Evolutionary conservation across 2,113 vertebrate species (phyloP), one percentile per base, ranked within the genome.

Genomic region (Micronycteris hirsuta): DNA sequence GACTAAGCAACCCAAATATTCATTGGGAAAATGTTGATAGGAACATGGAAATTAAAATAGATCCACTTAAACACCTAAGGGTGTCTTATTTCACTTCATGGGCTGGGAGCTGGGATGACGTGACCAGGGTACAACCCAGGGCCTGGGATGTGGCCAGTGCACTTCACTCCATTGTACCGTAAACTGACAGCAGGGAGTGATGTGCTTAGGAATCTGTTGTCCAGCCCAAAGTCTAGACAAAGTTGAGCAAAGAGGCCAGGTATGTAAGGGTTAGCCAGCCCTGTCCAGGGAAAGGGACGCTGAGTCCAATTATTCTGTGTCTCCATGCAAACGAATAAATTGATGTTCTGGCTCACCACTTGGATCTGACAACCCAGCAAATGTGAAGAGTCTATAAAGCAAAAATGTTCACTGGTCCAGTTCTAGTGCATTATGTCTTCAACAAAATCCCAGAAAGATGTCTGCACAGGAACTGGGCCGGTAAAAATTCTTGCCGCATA

Each of bases 1-100:
- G 49, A 73, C 82, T 56, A 93, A 89, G 22, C 63, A 78, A 88
- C 14, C 1, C 45, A 80, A 68, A 87, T 52, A 56, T 28, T 73
- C n/a, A 61, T 5, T 74, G 52, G 83, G n/a, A 63, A 97, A 93
- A 71, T 81, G 52, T 86, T 89, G n/a, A 58, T 71, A 74, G 86
- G 52, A 93, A 76, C n/a, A 47, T 86, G 74, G 6, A 86, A 91
- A 91, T 95, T 81, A 90, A 67, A 95, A 91, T 68, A 91, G 67
- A 86, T 82, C 43, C 22, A 85, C 73, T 97, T 82, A 73, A 90
- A 86, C 28, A 84, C 11, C 43, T 28, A 14, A 58, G 33, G 54
- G 26, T 47, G 71, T 95, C 54, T 89, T 82, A 58, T 89, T 89
- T 93, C 54, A 56, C 7, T 58, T 78, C 73, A 91, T 24, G 61